Base-by-base conservation (phyloP, 2,113 vertebrate genomes). In the Platycercus adscitus region DNA sequence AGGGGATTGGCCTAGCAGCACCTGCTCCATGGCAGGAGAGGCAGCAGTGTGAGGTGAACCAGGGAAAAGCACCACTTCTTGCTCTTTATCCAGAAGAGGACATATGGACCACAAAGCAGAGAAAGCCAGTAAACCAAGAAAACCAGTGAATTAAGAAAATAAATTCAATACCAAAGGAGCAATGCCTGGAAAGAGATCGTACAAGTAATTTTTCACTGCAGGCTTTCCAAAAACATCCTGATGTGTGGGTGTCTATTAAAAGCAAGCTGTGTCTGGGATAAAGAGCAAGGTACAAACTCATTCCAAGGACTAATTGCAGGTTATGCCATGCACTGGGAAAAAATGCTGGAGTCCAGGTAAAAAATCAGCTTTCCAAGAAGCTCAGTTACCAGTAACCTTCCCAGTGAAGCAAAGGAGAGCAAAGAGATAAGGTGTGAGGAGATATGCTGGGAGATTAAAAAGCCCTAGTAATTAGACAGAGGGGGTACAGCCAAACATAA, bases 231-330 rank as follows among this genome's bases (percentile, higher is more conserved):
- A 97, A 94, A 97, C 95, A 95, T 18, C 63, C 83, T 68, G 80
- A 77, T 46, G 73, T 85, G 93, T 95, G 92, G 88, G 90, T 96
- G 81, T 80, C 87, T 96, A 92, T 84, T 81, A 93, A 95, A 95
- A 86, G 92, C 81, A 96, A 92, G 79, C 83, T 88, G 63, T 44
- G 71, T 53, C 81, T 83, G 52, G 69, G 86, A 90, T 88, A 91
- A 80, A 86, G 44, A 93, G 87, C 64, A 91, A 97, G 52, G 79
- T 70, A 87, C 81, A 87, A 90, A 95, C 91, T 79, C 47, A 43
- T 77, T 87, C 71, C 79, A 95, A 85, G 81, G 93, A 53, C 65
- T 72, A 91, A 95, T 43, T 89, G 81, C 69, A 71, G 49, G 49
- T 88, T 70, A 76, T 28, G 83, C 88, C 73, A 75, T 79, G 58